These are phyloP conservation scores for Asobara japonica DNA, from an alignment of 1,140 invertebrate species.

Conservation along the genomic window DNA sequence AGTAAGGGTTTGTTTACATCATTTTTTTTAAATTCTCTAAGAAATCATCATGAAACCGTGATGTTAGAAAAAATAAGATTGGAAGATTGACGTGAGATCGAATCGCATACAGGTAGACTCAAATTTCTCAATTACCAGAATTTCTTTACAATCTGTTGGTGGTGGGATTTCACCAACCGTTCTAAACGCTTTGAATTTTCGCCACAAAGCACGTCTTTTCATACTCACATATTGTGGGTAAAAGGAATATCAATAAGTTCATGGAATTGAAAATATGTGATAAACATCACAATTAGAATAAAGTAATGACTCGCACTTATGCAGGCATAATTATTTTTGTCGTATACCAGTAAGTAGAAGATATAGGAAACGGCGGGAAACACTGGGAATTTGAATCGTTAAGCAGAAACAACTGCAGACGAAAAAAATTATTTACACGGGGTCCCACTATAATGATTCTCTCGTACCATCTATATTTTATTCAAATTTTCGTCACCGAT, in stretches of 20 bases:
- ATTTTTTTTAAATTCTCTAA: background rate
- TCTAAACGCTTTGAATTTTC: background rate
- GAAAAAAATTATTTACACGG: background rate
- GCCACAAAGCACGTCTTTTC: background rate
- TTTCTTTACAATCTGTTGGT: background rate
- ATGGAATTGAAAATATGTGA: background rate
- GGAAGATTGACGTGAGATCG: conserved; percentile 21
- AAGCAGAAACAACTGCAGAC: background rate
- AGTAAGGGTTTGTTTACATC: background rate
- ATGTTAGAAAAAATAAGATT: conserved; percentile 3
- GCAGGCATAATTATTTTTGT: too few relatives aligned
- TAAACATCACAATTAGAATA: too few relatives aligned
- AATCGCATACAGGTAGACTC: conserved; percentile 13
- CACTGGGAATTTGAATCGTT: too few relatives aligned
- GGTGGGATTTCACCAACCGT: background rate
- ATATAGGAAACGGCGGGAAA: too few relatives aligned
- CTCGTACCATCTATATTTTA: conserved; percentile 44
- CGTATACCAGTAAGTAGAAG: too few relatives aligned
- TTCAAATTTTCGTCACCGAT: conserved; percentile 50
- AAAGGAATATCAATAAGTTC: background rate
- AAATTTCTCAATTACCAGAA: conserved; percentile 7
- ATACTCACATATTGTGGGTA: background rate
- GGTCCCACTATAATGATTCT: conserved; percentile 50
- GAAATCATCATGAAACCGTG: conserved; percentile 13
- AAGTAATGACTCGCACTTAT: too few relatives aligned